Percentiles rank a stretch among this genome's conserved stretches.
Conservation (phyloP, 2,797 vertebrate genomes). For the Hozukius guyotensis region DNA sequence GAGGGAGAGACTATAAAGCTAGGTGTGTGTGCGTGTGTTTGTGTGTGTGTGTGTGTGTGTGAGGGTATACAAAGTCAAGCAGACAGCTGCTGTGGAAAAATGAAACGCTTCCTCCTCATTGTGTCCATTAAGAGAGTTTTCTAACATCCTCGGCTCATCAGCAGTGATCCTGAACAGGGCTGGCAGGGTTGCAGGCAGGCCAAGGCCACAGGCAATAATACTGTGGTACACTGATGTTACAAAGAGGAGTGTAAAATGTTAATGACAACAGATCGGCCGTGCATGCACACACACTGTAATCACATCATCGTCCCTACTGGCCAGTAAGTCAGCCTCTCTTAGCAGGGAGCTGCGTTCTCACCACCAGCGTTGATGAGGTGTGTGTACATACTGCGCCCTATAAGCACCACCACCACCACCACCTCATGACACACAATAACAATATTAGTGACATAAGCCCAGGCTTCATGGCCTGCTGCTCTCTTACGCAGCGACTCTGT, state of each 20-base stretch:
- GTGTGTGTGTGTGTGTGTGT: not conserved
- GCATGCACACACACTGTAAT: slow-evolving; percentile 57
- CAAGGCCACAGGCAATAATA: slow-evolving; percentile 37
- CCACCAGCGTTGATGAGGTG: slow-evolving; percentile 6
- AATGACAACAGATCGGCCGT: slow-evolving; percentile 61
- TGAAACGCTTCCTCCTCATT: slow-evolving; percentile 55
- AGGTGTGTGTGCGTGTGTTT: not conserved
- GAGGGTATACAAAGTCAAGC: slow-evolving; percentile 34
- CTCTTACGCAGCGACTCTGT: slow-evolving; percentile 4
- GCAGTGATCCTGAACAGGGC: slow-evolving; percentile 61
- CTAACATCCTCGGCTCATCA: slow-evolving; percentile 56
- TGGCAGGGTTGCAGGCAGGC: slow-evolving; percentile 51
- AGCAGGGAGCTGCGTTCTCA: slow-evolving; percentile 11
- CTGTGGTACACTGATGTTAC: slow-evolving; percentile 47
- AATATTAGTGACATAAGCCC: not conserved
- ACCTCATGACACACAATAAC: slow-evolving; percentile 5
- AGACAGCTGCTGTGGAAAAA: slow-evolving; percentile 63
- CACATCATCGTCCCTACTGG: slow-evolving; percentile 44
- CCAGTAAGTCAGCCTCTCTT: slow-evolving; percentile 32
- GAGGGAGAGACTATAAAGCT: not conserved
- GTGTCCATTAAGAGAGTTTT: slow-evolving; percentile 63
- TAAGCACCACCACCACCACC: not conserved
- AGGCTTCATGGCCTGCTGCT: slow-evolving; percentile 15
- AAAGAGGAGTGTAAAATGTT: slow-evolving; percentile 67
- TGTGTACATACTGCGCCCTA: not conserved